Evolutionary conservation across 2,888 invertebrate genomes (phyloP).

Genomic region (Phymatocera aterrima): DNA sequence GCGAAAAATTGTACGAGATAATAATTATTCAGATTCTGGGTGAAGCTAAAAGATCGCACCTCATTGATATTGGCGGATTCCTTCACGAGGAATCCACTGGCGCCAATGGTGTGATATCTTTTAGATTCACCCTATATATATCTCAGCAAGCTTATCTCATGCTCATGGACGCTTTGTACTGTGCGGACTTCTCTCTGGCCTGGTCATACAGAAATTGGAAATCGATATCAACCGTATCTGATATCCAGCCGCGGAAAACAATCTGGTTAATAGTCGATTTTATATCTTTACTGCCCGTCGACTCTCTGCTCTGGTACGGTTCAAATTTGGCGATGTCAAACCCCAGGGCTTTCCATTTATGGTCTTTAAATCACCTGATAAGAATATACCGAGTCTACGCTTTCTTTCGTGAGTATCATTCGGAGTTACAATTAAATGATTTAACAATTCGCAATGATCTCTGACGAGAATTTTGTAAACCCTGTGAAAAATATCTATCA

Average conservation of each 20-base stretch:
- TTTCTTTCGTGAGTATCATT: slow-evolving; percentile 5
- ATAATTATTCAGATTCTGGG: too few relatives aligned
- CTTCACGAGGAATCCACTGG: too few relatives aligned
- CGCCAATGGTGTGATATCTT: not conserved
- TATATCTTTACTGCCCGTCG: slow-evolving; percentile 5
- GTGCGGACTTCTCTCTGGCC: slow-evolving; percentile 27
- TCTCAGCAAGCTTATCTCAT: slow-evolving; percentile 18
- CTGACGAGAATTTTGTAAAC: not conserved
- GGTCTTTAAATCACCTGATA: slow-evolving; percentile 22
- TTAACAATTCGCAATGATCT: not conserved
- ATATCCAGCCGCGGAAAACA: not conserved
- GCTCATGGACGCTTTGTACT: slow-evolving; percentile 29
- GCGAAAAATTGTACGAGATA: too few relatives aligned
- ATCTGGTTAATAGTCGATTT: slow-evolving; percentile 7
- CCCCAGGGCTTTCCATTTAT: not conserved
- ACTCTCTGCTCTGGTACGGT: slow-evolving; percentile 15
- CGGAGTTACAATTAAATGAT: not conserved
- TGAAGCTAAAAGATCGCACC: too few relatives aligned
- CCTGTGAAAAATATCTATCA: too few relatives aligned
- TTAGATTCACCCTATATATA: not conserved
- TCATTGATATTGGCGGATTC: not conserved
- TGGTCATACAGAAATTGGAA: slow-evolving; percentile 25
- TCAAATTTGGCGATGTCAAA: slow-evolving; percentile 18
- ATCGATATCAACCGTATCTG: slow-evolving; percentile 6
- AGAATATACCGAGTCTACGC: slow-evolving; percentile 10